Evolutionary conservation across 2,888 invertebrate species (phyloP).

Genomic region (Erebia palarica): DNA sequence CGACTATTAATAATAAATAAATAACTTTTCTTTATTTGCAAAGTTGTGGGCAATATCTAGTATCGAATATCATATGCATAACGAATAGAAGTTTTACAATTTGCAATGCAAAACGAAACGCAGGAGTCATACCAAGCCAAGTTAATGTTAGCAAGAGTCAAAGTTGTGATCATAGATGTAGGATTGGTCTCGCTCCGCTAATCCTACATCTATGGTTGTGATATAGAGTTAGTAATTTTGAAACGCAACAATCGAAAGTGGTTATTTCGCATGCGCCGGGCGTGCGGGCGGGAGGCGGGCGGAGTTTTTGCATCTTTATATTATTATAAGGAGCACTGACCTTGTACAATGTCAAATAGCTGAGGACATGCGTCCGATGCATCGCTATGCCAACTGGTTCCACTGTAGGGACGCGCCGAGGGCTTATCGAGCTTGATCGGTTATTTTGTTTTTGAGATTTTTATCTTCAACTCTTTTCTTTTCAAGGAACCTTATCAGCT

Average conservation of each 20-base stretch:
- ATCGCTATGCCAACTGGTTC: constrained; percentile 44
- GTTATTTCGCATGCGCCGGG: constrained; percentile 63
- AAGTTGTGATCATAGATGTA: too few relatives aligned
- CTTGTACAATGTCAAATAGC: constrained; percentile 82
- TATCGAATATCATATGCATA: not conserved
- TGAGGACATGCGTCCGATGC: constrained; percentile 60
- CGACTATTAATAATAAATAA: too few relatives aligned
- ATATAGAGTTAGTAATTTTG: constrained; percentile 19
- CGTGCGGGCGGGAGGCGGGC: constrained; percentile 21
- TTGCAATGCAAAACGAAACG: not conserved
- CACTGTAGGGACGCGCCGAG: constrained; percentile 49
- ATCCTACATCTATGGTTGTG: too few relatives aligned
- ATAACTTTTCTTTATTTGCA: too few relatives aligned
- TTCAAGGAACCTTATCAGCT: too few relatives aligned
- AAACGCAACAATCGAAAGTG: constrained; percentile 70
- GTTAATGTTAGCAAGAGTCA: not conserved
- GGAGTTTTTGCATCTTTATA: constrained; percentile 74
- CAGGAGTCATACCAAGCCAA: not conserved
- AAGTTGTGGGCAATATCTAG: too few relatives aligned
- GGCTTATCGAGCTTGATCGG: constrained; percentile 23
- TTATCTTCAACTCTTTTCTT: not conserved
- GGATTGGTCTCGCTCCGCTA: too few relatives aligned
- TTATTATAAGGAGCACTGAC: constrained; percentile 73
- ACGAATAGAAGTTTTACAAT: not conserved
- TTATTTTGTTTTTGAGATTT: constrained; percentile 4